These are phyloP conservation scores for Silurus lanzhouensis DNA, from an alignment of 2,797 vertebrate genomes.

Conservation along the genomic window DNA sequence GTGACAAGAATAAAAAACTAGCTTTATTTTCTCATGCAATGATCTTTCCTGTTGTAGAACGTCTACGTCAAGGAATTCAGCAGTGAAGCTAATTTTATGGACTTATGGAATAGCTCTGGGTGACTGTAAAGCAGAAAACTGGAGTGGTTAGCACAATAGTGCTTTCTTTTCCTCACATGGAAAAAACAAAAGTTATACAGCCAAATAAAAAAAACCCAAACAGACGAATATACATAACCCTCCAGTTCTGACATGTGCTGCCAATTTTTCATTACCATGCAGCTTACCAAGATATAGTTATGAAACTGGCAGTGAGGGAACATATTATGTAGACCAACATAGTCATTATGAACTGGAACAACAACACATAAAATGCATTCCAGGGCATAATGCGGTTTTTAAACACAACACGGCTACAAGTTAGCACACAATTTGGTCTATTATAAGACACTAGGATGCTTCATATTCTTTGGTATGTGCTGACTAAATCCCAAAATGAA, in stretches of 20 bases:
- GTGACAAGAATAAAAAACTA: neutral
- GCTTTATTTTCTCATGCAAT: neutral
- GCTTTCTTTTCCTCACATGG: constrained; percentile 20
- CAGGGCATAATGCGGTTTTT: constrained; percentile 52
- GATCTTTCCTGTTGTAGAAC: neutral
- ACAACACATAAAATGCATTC: constrained; percentile 45
- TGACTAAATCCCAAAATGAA: neutral
- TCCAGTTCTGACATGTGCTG: constrained; percentile 36
- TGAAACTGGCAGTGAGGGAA: constrained; percentile 36
- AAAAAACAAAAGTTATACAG: neutral
- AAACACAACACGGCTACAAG: constrained; percentile 27
- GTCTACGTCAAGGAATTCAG: neutral
- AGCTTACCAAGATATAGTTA: constrained; percentile 39
- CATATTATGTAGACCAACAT: constrained; percentile 43
- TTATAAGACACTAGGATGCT: constrained; percentile 6
- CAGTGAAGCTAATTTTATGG: neutral
- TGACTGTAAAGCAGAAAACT: constrained; percentile 14
- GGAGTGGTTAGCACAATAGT: constrained; percentile 26
- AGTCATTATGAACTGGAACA: constrained; percentile 47
- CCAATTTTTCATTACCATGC: constrained; percentile 37
- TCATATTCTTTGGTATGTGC: constrained; percentile 12
- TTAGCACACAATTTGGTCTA: constrained; percentile 7
- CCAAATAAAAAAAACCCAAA: neutral
- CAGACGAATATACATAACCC: constrained; percentile 30
- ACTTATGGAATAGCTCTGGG: neutral